Base-by-base conservation (phyloP, 2,888 invertebrate genomes). In the Drosophila neotestacea region DNA sequence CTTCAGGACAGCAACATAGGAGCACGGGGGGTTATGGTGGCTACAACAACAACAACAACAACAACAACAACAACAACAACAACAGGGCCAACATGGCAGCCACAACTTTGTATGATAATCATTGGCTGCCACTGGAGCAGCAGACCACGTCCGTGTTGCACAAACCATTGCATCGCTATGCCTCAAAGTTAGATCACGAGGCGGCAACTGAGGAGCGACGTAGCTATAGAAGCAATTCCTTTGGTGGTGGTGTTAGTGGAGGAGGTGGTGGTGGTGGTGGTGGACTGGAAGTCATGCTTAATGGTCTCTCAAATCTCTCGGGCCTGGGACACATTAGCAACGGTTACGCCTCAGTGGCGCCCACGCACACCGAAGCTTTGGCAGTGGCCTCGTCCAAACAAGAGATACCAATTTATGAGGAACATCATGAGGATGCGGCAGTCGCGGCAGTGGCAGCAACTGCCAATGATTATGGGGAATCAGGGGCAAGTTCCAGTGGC, bases 351-450 rank as follows among this genome's bases (percentile, higher is more conserved):
- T 77, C 81, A 56, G 73, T 81, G 73, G 77, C 80, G 27, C 85
- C 85, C 70, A 77, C 73, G 59, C 85, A 76, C 65, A 75, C 70
- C 42, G 84, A 75, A 73, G 79, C 79, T 34, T 55, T 80, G 78
- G 80, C 77, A 22, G 60, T 74, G 56, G 81, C 77, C 42, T 79
- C 81, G 32, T 66, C 69, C 42, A 86, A 86, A 68, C 86, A 89
- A 70, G 88, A 85, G 90, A 91, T 89, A 83, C 91, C 91, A 58
- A 91, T 91, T 87, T 90, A 91, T 68, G 91, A 91, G 74, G 90
- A 91, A 60, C 90, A 91, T 77, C 88, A 91, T 60, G 91, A 91
- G 79, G 85, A 89, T 38, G 69, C 73, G 6, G 82, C 79, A 22
- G 76, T 81, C 5, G 79, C 89, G 13, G 85, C 89, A 7, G 50